phyloP scores from a whole-genome alignment of 2,888 invertebrate species.

The Drosophila robusta region DNA sequence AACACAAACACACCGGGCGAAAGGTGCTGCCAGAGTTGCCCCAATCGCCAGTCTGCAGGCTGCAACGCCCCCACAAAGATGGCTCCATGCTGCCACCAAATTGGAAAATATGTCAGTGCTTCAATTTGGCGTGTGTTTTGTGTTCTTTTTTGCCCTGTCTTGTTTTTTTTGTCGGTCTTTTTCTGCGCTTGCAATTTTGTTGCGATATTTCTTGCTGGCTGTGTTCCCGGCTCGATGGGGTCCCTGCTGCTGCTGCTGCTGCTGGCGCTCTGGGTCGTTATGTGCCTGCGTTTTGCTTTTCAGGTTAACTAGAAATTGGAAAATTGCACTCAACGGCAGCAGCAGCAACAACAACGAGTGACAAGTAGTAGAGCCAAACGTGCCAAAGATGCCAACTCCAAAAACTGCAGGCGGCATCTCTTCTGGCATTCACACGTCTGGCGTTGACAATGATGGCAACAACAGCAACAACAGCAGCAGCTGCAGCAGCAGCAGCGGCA shows the following conservation, averaged over 20 bases:
- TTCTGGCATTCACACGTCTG: slow-evolving; percentile 50
- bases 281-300: slow-evolving; percentile 56
- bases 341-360: slow-evolving; percentile 9
- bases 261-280: slow-evolving; percentile 41
- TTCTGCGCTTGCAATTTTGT: slow-evolving; percentile 51
- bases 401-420: slow-evolving; percentile 39
- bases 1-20: slow-evolving; percentile 1
- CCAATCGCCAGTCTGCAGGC: slow-evolving; percentile 1
- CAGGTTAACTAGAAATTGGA: slow-evolving; percentile 74
- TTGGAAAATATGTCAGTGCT: slow-evolving; percentile 78
- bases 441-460: slow-evolving; percentile 43
- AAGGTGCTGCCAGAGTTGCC: slow-evolving; percentile 21
- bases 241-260: slow-evolving; percentile 4
- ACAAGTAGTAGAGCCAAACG: slow-evolving; percentile 47
- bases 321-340: slow-evolving; percentile 64
- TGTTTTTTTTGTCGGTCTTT: slow-evolving; percentile 7
- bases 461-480: slow-evolving; percentile 32
- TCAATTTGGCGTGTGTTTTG: slow-evolving; percentile 57
- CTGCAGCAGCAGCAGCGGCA: slow-evolving; percentile 13
- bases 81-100: slow-evolving; percentile 50
- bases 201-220: slow-evolving; percentile 64
- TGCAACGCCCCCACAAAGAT: slow-evolving; percentile 4
- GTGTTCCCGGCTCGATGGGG: slow-evolving; percentile 10
- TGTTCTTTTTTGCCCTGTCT: slow-evolving; percentile 13
- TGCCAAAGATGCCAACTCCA: slow-evolving; percentile 62